Base-by-base conservation (phyloP, 2,797 vertebrate genomes). In the Myiotriccus ornatus region DNA sequence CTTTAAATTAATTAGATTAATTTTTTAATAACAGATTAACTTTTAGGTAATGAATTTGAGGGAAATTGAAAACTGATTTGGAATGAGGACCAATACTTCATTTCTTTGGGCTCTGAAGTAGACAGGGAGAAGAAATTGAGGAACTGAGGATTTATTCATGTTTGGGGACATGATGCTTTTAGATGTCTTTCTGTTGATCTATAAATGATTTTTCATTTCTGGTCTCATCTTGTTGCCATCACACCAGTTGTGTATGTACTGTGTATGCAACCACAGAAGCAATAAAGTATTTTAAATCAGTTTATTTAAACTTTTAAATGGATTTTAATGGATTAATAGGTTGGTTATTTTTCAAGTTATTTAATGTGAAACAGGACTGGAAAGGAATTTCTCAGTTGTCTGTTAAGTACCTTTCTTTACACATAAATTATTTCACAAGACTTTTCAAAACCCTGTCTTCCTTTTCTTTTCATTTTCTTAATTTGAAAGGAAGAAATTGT, bases 211-310 rank as follows among this genome's bases (percentile, higher is more conserved):
- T 87, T 84, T 91, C 8, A 62, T 86, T 85, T 89, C 34, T 80
- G 0, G 75, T 85, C 52, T 69, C 1, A 1, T 62, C 41, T 74
- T 82, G 28, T 74, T 85, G 69, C 24, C 27, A 25, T 67, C 37
- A 30, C 57, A 53, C 30, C 69, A 43, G n/a, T 59, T 81, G 13
- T 78, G 14, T 91, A 49, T 85, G 53, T 68, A 78, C 5, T 22
- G 35, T 60, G 41, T 73, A 47, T 92, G 68, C 82, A 92, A 88
- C 71, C n/a, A 55, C 1, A 63, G 78, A 92, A 96, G 87, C 94
- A 96, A 96, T 93, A 94, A 89, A 84, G 47, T 65, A 89, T 83
- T 96, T 81, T 2, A 39, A 85, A 73, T 78, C 7, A 3, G 5
- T 84, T 84, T 84, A 19, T 52, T 73, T 59, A 57, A 64, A 34